phyloP scores from a whole-genome alignment of 2,888 invertebrate genomes.

The Lamproptera curius region DNA sequence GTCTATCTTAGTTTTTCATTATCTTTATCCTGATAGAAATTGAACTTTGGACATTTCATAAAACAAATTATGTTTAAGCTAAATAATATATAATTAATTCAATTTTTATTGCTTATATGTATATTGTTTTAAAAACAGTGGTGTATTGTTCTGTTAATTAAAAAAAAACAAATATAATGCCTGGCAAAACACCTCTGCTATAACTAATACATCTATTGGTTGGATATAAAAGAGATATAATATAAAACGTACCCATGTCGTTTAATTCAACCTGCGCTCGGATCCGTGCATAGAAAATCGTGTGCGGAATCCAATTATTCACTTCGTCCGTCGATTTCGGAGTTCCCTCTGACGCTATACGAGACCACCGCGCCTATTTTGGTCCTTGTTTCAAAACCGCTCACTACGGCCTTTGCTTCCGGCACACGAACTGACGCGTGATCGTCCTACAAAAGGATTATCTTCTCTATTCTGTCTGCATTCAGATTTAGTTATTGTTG shows the following conservation, averaged over 20 bases:
- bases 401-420: slow-evolving; percentile 3
- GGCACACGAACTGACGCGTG: slow-evolving; percentile 14
- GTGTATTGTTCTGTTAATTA: no score
- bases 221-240: slow-evolving; percentile 48
- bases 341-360: slow-evolving; percentile 32
- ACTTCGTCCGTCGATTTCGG: slow-evolving; percentile 44
- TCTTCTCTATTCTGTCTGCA: no score
- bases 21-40: no score
- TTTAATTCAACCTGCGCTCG: slow-evolving; percentile 64
- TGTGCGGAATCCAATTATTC: slow-evolving; percentile 61
- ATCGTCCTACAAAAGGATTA: neutral
- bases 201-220: neutral
- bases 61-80: no score
- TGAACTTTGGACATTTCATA: no score
- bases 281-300: slow-evolving; percentile 40
- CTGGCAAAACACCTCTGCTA: neutral
- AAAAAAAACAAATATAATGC: no score
- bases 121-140: no score
- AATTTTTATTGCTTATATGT: no score
- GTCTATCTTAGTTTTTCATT: no score
- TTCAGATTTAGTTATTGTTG: no score
- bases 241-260: slow-evolving; percentile 64
- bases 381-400: slow-evolving; percentile 34
- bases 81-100: no score
- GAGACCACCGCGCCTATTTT: slow-evolving; percentile 32